Percentiles rank a stretch among this genome's conserved stretches.
Evolutionary conservation across 1,140 invertebrate genomes (phyloP).

Genomic region (Bradysia coprophila): DNA sequence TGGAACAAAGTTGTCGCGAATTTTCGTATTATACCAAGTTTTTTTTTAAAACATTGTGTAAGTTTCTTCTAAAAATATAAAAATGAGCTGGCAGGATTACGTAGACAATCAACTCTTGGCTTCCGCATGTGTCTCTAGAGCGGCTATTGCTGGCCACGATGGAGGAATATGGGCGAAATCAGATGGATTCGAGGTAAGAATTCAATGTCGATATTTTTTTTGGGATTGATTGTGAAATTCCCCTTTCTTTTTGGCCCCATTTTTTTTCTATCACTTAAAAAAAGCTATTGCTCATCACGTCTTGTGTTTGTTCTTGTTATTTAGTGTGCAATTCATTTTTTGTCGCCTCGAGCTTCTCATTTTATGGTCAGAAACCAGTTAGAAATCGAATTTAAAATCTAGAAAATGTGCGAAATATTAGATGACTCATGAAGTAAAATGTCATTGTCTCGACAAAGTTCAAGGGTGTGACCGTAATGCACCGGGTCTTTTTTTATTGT

Average conservation of each 20-base stretch:
- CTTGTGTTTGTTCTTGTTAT: too few species aligned
- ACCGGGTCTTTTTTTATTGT: neutral
- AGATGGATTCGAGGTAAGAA: slow-evolving; percentile 81
- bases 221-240: slow-evolving; percentile 16
- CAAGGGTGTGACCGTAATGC: slow-evolving; percentile 20
- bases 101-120: slow-evolving; percentile 92
- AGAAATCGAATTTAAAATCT: too few species aligned
- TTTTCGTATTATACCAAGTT: too few species aligned
- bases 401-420: too few species aligned
- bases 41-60: neutral
- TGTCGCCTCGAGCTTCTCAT: too few species aligned
- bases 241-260: neutral
- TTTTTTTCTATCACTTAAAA: neutral
- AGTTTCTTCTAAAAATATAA: slow-evolving; percentile 14
- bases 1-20: too few species aligned
- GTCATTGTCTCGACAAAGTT: slow-evolving; percentile 10
- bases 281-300: neutral
- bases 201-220: too few species aligned
- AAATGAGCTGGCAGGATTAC: slow-evolving; percentile 96
- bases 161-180: slow-evolving; percentile 90
- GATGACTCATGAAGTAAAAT: neutral
- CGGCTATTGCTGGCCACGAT: slow-evolving; percentile 85
- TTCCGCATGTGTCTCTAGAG: slow-evolving; percentile 80
- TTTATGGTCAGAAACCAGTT: too few species aligned
- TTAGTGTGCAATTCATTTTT: too few species aligned